phyloP scores from a whole-genome alignment of 2,888 invertebrate genomes.

The Patella ulyssiponensis region DNA sequence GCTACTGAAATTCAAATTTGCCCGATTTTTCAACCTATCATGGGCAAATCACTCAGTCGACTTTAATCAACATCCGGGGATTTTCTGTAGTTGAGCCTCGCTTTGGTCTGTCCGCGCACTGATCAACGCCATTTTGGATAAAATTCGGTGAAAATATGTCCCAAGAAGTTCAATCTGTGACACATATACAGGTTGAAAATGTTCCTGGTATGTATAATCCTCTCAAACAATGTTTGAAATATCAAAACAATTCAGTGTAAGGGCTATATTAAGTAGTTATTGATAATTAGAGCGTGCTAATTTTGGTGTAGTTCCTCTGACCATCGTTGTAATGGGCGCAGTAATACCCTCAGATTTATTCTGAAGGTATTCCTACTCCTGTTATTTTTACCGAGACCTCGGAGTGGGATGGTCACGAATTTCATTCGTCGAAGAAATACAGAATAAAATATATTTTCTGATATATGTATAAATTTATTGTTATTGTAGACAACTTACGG shows the following conservation, averaged over 20 bases:
- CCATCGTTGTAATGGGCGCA: constrained; percentile 46
- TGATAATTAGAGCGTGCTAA: constrained; percentile 26
- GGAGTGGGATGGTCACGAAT: background rate
- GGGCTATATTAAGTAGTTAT: background rate
- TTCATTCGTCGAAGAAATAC: background rate
- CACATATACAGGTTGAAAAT: constrained; percentile 62
- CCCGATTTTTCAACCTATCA: too few relatives aligned
- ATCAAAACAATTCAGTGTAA: background rate
- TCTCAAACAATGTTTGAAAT: constrained; percentile 11
- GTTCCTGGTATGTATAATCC: constrained; percentile 51
- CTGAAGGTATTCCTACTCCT: constrained; percentile 52
- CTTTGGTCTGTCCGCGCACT: constrained; percentile 33
- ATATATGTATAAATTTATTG: too few relatives aligned
- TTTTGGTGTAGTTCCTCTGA: constrained; percentile 44
- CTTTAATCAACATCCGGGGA: constrained; percentile 40
- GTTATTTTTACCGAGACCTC: background rate
- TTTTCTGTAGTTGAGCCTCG: constrained; percentile 43
- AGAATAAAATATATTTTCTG: background rate
- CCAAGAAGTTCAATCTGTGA: constrained; percentile 52
- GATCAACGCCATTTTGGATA: constrained; percentile 46
- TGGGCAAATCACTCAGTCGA: constrained; percentile 9
- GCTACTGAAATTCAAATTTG: too few relatives aligned
- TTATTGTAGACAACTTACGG: too few relatives aligned
- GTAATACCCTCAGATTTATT: constrained; percentile 48
- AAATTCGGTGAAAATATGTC: constrained; percentile 56